Evolutionary conservation across 2,113 vertebrate genomes (phyloP).

Genomic region (Pedetes capensis): DNA sequence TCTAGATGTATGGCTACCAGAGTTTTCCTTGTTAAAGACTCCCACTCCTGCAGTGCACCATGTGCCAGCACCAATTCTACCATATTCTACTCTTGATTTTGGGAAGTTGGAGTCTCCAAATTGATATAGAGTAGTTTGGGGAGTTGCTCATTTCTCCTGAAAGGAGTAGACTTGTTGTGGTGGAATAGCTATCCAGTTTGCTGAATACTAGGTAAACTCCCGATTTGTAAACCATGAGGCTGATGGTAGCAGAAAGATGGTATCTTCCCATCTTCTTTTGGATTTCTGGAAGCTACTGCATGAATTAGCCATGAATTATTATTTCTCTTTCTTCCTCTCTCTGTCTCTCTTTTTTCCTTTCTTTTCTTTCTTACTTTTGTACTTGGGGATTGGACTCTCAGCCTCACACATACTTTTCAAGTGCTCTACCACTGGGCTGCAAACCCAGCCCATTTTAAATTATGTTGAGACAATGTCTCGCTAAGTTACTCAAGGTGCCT

Average conservation of each 20-base stretch:
- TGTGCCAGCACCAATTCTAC: background rate
- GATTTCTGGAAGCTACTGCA: background rate
- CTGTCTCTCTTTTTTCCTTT: no score
- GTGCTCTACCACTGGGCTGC: no score
- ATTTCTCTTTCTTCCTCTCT: no score
- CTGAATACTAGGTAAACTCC: background rate
- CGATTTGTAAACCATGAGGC: background rate
- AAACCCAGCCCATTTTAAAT: no score
- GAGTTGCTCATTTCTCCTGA: background rate
- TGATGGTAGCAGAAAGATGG: background rate
- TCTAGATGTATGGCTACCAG: background rate
- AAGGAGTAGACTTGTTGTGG: background rate
- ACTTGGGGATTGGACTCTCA: no score
- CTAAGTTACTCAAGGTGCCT: no score
- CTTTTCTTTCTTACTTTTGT: no score
- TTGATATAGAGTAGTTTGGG: background rate
- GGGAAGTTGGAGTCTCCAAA: background rate
- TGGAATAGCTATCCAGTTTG: background rate
- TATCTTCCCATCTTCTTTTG: background rate
- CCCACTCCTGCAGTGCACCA: background rate
- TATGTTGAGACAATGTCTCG: no score
- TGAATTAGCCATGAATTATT: background rate
- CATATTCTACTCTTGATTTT: background rate
- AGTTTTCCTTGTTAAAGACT: constrained; percentile 20
- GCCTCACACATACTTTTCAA: no score